These are phyloP conservation scores for Spheniscus humboldti DNA, from an alignment of 2,797 vertebrate genomes.

Conservation along the genomic window DNA sequence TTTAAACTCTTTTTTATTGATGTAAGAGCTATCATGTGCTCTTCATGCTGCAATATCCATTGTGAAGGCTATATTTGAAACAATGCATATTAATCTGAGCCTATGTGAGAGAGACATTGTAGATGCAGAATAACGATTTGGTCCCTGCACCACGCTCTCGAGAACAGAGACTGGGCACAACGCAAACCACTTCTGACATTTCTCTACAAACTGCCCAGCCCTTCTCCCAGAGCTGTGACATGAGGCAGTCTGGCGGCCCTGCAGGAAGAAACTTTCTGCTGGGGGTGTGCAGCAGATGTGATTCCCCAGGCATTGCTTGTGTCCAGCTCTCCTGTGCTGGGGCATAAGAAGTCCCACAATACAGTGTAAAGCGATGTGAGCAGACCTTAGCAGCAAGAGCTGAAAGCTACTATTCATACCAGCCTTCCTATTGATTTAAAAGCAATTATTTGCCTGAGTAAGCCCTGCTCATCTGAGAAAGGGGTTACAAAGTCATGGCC, in stretches of 20 bases:
- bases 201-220: background rate
- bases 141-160: background rate
- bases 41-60: background rate
- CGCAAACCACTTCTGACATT: background rate
- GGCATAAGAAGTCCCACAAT: background rate
- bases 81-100: background rate
- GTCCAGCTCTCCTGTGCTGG: background rate
- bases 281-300: background rate
- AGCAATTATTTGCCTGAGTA: background rate
- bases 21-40: slow-evolving; percentile 32
- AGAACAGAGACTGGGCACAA: background rate
- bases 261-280: background rate
- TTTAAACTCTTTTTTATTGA: slow-evolving; percentile 2
- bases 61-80: slow-evolving; percentile 15
- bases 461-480: background rate
- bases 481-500: background rate
- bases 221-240: background rate
- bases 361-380: background rate
- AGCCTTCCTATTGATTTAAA: background rate
- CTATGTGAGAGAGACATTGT: background rate
- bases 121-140: background rate
- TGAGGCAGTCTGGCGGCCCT: accelerated
- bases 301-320: background rate
- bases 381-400: background rate
- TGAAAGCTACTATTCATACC: background rate